Conservation (phyloP, 2,888 invertebrate genomes). For the Spisula solida region DNA sequence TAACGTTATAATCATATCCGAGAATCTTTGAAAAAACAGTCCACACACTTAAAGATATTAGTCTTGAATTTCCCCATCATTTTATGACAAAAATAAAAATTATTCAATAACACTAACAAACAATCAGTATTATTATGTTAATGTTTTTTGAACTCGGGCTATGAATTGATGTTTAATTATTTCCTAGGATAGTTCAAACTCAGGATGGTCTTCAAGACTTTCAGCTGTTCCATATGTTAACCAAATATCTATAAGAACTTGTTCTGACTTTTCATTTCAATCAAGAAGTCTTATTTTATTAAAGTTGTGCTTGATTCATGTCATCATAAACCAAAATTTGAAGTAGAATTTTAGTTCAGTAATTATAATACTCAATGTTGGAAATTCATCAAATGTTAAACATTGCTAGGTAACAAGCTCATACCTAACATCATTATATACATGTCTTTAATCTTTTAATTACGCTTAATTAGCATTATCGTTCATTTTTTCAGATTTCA, state of each 20-base stretch:
- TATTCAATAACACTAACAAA: constrained; percentile 25
- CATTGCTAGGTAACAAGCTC: background rate
- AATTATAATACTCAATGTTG: background rate
- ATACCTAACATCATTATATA: background rate
- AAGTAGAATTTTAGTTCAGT: constrained; percentile 10
- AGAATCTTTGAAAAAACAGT: background rate
- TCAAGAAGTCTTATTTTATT: constrained; percentile 13
- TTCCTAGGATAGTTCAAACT: constrained; percentile 23
- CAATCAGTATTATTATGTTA: constrained; percentile 32
- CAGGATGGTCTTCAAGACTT: constrained; percentile 39
- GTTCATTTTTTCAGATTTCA: background rate
- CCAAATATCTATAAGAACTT: background rate
- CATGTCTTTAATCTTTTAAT: background rate
- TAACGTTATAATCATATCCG: background rate
- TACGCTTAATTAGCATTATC: background rate
- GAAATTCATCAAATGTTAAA: constrained; percentile 3
- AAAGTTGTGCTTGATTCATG: constrained; percentile 9
- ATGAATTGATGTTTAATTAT: constrained; percentile 42
- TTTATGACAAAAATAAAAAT: constrained; percentile 25
- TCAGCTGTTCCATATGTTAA: constrained; percentile 40
- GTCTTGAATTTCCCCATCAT: constrained; percentile 7
- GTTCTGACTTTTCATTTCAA: constrained; percentile 20
- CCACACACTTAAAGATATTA: constrained; percentile 24
- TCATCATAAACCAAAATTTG: background rate
- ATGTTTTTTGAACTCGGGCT: constrained; percentile 46